Percentiles rank a stretch among this genome's conserved stretches.
Evolutionary conservation across 2,797 vertebrate species (phyloP).

Genomic region (Mallotus villosus): DNA sequence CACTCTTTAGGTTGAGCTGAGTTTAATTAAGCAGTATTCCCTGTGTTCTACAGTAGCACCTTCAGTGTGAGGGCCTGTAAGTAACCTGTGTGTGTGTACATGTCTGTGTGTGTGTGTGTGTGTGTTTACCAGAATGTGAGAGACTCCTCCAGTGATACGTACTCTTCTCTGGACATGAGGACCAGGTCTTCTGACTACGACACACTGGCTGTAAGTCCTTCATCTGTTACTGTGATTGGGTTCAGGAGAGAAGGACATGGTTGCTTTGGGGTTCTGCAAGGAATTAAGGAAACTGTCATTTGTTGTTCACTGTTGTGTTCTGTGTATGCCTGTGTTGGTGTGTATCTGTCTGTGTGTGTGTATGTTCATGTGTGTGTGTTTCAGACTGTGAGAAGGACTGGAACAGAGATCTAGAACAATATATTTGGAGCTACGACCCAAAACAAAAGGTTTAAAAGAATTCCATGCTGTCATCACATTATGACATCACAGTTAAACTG

Average conservation of each 20-base stretch:
- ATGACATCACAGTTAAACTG: no score
- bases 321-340: not conserved
- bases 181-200: conserved; percentile 20
- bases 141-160: not conserved
- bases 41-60: no score
- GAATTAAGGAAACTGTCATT: not conserved
- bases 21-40: no score
- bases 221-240: no score
- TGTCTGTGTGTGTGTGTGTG: no score
- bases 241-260: not conserved
- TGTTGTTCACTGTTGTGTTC: not conserved
- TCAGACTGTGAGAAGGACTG: not conserved
- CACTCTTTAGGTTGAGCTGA: no score
- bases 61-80: no score
- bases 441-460: not conserved
- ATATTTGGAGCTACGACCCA: not conserved
- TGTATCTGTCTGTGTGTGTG: not conserved
- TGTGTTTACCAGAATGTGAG: not conserved
- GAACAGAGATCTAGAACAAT: not conserved
- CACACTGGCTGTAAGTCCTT: conserved; percentile 8
- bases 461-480: no score
- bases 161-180: not conserved
- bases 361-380: not conserved
- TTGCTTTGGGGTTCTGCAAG: not conserved
- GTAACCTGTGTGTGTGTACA: no score